Evolutionary conservation across 2,888 invertebrate genomes (phyloP).

Genomic region (Clunio marinus): DNA sequence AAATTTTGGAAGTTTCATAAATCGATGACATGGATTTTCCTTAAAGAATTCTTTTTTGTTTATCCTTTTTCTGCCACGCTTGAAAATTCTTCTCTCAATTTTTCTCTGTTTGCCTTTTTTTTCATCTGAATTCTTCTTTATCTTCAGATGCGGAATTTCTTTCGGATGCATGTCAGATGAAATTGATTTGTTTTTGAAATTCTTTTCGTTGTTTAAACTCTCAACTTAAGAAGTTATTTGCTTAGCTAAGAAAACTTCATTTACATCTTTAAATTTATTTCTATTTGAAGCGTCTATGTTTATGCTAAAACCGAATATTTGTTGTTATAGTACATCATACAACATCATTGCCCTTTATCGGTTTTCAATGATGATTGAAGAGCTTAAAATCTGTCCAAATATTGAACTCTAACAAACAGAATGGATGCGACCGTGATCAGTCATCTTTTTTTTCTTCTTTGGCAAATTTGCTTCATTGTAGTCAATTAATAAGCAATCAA

Average conservation of each 20-base stretch:
- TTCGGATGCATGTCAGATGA: conserved; percentile 5
- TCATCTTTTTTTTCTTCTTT: not conserved
- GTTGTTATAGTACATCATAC: not conserved
- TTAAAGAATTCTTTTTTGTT: too few species aligned
- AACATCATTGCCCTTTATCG: not conserved
- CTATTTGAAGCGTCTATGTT: not conserved
- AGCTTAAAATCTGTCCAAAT: conserved; percentile 24
- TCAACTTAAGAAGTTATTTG: not conserved
- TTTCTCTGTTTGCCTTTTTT: not conserved
- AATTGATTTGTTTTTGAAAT: conserved; percentile 5
- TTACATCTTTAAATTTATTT: not conserved
- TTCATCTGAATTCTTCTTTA: not conserved
- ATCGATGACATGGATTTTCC: too few species aligned
- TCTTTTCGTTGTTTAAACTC: not conserved
- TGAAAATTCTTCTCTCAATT: not conserved
- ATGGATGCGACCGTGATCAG: not conserved
- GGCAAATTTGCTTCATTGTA: not conserved
- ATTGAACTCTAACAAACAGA: conserved; percentile 1
- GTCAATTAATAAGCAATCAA: not conserved
- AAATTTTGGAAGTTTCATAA: too few species aligned
- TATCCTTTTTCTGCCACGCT: not conserved
- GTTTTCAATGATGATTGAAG: conserved; percentile 28
- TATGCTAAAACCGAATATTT: not conserved
- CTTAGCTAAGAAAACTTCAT: not conserved
- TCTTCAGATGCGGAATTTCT: conserved; percentile 3